A percentile compares a stretch with the other conserved stretches of the same genome.
These are phyloP conservation scores for Macropis europaea DNA, from an alignment of 2,888 invertebrate genomes.

Conservation along the genomic window DNA sequence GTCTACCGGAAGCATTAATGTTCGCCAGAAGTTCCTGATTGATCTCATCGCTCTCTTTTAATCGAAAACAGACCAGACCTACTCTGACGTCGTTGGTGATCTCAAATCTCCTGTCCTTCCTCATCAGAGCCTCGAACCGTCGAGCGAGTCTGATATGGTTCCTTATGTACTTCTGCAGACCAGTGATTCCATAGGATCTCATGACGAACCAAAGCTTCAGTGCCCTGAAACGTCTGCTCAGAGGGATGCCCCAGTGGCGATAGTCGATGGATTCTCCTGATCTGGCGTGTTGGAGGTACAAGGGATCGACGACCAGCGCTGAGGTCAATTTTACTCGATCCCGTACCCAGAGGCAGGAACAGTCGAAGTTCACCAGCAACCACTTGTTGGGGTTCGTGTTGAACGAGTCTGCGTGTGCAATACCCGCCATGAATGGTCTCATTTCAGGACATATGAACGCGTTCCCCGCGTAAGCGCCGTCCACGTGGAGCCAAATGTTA, in stretches of 20 bases:
- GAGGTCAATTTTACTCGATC: constrained; percentile 89
- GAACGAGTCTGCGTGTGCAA: constrained; percentile 91
- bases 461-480: constrained; percentile 93
- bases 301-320: constrained; percentile 92
- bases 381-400: constrained; percentile 95
- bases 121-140: constrained; percentile 86
- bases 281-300: constrained; percentile 92
- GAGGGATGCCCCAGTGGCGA: constrained; percentile 92
- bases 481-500: constrained; percentile 92
- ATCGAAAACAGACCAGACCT: constrained; percentile 89
- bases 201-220: constrained; percentile 94
- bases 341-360: constrained; percentile 91
- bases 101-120: constrained; percentile 87
- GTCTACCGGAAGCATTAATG: constrained; percentile 90
- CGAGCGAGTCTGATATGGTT: constrained; percentile 90
- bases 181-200: constrained; percentile 89
- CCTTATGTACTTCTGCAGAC: constrained; percentile 91
- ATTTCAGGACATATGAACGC: constrained; percentile 93
- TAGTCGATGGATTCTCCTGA: constrained; percentile 86
- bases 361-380: constrained; percentile 92
- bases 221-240: constrained; percentile 91
- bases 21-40: constrained; percentile 89
- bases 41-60: constrained; percentile 86
- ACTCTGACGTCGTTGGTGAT: constrained; percentile 88
- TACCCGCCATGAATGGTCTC: constrained; percentile 83